These are phyloP conservation scores for Lithophane leautieri DNA, from an alignment of 2,888 invertebrate genomes.

Conservation along the genomic window DNA sequence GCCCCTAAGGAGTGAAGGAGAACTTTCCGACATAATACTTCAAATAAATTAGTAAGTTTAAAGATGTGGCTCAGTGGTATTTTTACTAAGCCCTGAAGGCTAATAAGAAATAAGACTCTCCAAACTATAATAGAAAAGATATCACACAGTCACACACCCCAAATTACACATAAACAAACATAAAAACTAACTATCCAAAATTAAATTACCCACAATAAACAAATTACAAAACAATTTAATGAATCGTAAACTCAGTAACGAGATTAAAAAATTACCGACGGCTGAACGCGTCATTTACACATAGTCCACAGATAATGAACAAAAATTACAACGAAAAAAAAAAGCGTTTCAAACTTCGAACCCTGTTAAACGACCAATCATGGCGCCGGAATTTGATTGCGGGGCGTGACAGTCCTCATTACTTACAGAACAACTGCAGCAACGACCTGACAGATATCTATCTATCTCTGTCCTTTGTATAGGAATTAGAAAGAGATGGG, in stretches of 20 bases:
- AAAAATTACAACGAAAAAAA: constrained; percentile 79
- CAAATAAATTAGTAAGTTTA: too few species aligned
- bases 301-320: constrained; percentile 77
- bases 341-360: constrained; percentile 82
- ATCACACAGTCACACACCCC: background rate
- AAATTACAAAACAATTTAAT: constrained; percentile 59
- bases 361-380: constrained; percentile 85
- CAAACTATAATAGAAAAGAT: background rate
- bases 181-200: constrained; percentile 28
- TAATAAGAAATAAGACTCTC: background rate
- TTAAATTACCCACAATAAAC: constrained; percentile 55
- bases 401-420: constrained; percentile 87
- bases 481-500: constrained; percentile 62
- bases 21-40: too few species aligned
- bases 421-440: constrained; percentile 75
- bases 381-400: constrained; percentile 81
- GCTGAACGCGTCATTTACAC: constrained; percentile 71
- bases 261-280: constrained; percentile 71
- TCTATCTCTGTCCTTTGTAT: constrained; percentile 70
- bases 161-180: background rate
- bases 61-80: background rate
- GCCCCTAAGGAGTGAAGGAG: too few species aligned
- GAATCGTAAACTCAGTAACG: constrained; percentile 58
- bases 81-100: background rate
- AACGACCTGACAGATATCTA: constrained; percentile 59